A percentile compares a stretch with the other conserved stretches of the same genome.
phyloP scores from a whole-genome alignment of 37 sponge, comb jelly and placozoan species.

The Beroe forskalii region DNA sequence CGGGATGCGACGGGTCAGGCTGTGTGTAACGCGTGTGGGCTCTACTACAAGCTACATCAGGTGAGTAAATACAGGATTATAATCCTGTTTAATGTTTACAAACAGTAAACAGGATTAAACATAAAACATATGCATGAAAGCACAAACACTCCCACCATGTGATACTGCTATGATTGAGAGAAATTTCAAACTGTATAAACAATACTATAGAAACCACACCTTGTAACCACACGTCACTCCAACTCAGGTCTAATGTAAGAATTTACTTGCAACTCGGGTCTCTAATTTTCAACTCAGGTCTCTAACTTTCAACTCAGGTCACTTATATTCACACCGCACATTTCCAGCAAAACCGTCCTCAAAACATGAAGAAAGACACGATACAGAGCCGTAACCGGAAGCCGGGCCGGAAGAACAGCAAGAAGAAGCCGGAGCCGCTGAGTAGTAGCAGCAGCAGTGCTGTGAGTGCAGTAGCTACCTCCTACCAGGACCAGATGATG shows the following conservation, averaged over 20 bases:
- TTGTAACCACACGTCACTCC: too few species aligned
- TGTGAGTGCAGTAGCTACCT: not conserved
- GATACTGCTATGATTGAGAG: too few species aligned
- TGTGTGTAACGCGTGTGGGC: conserved; percentile 38
- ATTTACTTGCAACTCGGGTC: not conserved
- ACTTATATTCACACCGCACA: too few species aligned
- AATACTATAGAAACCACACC: too few species aligned
- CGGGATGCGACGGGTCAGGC: conserved; percentile 67
- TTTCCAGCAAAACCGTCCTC: conserved; percentile 50
- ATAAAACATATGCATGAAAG: too few species aligned
- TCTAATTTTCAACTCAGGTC: not conserved
- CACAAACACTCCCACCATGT: too few species aligned
- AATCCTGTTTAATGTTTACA: too few species aligned
- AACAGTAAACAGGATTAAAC: too few species aligned
- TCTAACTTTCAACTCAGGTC: not conserved
- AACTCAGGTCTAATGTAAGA: too few species aligned
- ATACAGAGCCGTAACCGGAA: conserved; percentile 47
- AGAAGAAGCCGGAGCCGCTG: conserved; percentile 13
- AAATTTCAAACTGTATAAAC: too few species aligned
- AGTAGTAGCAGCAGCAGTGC: not conserved
- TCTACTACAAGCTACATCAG: conserved; percentile 57
- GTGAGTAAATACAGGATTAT: not conserved
- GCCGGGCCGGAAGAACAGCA: conserved; percentile 36
- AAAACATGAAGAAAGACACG: conserved; percentile 50
- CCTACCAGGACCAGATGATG: not conserved